Percentiles rank a stretch among this genome's conserved stretches.
These are phyloP conservation scores for Pungitius pungitius DNA, from an alignment of 2,113 vertebrate species.

Conservation along the genomic window DNA sequence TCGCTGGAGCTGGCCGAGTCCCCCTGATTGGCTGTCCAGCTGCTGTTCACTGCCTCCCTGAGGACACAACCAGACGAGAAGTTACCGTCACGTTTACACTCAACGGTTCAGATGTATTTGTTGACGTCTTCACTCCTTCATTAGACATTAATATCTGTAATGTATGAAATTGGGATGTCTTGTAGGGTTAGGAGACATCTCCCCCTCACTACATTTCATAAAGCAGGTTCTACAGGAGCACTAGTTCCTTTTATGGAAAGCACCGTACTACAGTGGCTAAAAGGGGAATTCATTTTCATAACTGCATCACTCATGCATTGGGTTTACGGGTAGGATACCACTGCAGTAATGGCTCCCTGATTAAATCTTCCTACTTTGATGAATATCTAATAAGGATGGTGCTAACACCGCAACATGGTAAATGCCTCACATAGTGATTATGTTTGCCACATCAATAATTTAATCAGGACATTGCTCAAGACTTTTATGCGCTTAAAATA, in stretches of 20 bases:
- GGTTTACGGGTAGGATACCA: neutral
- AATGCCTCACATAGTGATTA: conserved; percentile 15
- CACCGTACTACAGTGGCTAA: neutral
- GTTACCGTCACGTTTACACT: neutral
- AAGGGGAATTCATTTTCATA: neutral
- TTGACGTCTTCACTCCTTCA: neutral
- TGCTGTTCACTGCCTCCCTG: conserved; percentile 90
- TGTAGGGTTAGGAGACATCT: neutral
- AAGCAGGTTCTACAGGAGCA: neutral
- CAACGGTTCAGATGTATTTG: neutral
- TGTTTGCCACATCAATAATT: conserved; percentile 15
- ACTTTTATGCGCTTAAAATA: neutral
- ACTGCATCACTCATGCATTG: neutral
- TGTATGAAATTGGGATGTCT: neutral
- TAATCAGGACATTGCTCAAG: conserved; percentile 7
- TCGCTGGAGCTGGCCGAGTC: conserved; percentile 97
- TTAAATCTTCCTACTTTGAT: conserved; percentile 15
- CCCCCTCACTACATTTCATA: too few species aligned
- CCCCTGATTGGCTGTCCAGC: conserved; percentile 96
- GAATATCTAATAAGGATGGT: neutral
- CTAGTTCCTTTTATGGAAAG: neutral
- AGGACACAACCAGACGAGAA: conserved; percentile 39
- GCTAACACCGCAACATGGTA: conserved; percentile 24
- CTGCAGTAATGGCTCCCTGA: conserved; percentile 3
- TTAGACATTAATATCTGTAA: neutral